phyloP scores from a whole-genome alignment of 2,797 vertebrate species.

The Ciconia nigra region DNA sequence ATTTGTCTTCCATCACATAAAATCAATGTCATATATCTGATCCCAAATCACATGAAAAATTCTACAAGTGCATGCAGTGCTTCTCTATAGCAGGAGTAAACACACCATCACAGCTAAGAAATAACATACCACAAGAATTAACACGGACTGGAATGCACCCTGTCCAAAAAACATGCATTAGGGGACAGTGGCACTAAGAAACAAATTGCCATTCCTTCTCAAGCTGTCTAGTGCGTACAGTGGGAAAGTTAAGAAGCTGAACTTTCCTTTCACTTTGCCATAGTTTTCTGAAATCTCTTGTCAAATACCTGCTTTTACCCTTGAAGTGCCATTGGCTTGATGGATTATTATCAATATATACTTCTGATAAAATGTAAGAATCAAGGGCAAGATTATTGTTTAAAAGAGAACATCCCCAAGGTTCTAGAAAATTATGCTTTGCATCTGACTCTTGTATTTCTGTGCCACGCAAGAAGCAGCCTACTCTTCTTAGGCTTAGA shows the following conservation, averaged over 20 bases:
- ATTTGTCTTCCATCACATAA: neutral
- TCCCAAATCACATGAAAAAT: neutral
- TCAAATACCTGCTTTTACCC: neutral
- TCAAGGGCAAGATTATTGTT: neutral
- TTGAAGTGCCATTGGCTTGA: neutral
- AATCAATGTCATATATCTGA: neutral
- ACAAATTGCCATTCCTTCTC: neutral
- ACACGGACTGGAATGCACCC: rapidly evolving
- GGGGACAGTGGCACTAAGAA: neutral
- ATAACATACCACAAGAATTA: neutral
- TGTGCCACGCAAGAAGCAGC: neutral
- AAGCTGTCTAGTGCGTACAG: neutral
- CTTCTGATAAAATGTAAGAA: neutral
- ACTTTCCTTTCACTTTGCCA: neutral
- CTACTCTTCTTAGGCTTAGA: neutral
- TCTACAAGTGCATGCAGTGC: neutral
- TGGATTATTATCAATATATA: neutral
- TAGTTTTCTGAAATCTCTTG: neutral
- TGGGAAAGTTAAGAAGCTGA: neutral
- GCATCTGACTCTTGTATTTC: neutral
- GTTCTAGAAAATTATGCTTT: neutral
- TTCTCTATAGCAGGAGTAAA: neutral
- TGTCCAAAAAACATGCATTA: no score
- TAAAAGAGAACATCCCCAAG: neutral
- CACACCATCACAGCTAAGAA: neutral